Evolutionary conservation across 2,113 vertebrate species (phyloP), one percentile per base, ranked within the genome.

Genomic region (Oreochromis tanganicae): DNA sequence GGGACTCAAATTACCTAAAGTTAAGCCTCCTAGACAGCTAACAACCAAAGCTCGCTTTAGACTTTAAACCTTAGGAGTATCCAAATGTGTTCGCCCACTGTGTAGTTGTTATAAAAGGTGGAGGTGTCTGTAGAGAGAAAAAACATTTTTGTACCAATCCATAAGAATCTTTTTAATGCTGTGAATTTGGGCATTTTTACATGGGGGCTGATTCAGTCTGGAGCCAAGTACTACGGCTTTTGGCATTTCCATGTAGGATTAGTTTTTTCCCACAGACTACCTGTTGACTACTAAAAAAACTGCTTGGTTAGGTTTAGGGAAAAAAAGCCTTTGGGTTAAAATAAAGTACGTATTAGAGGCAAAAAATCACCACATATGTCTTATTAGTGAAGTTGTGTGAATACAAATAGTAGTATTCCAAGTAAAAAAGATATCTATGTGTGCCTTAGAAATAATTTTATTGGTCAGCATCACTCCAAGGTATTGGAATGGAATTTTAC

Each of bases 401-500:
- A 19, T 75, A 19, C 41, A 75, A 17, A 29, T 2, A 46, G 68
- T 17, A 73, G 14, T 48, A 48, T 27, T 75, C 4, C 9, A 6
- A 75, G 46, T 27, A n/a, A 29, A 48, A n/a, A 75, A 19, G 16
- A 75, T 17, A 29, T 48, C 13, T 46, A 7, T 17, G 24, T 48
- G 9, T 48, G 0, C 5, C 41, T 17, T 32, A 48, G 24, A 19
- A 48, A 17, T 19, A 1, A 0, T 0, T 52, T 32, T 12, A 78
- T 50, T 24, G 16, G 71, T 52, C 27, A 52, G 11, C 73, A 11
- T 34, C 46, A 52, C 27, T n/a, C 46, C 46, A 52, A 8, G 27
- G 27, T 52, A 52, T 78, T 50, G 43, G 1, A 29, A 52, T n/a
- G 46, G 24, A 19, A 50, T 29, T 50, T 50, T 32, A 29, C 43